Conservation (phyloP, 2,888 invertebrate species). For the Camponotus fellah region DNA sequence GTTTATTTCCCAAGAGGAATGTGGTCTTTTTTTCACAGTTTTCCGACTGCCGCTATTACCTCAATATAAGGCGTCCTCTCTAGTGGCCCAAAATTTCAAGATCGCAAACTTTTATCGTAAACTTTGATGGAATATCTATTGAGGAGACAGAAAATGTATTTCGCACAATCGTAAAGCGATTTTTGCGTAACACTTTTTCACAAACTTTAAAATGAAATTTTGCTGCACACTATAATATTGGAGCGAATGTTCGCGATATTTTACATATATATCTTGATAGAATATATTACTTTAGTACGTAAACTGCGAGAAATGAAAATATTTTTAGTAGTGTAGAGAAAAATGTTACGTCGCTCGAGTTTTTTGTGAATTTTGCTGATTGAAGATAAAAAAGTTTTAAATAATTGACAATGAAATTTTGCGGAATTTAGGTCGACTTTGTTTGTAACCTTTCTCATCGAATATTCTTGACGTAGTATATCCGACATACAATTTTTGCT, state of each 20-base stretch:
- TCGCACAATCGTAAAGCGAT: slow-evolving; percentile 36
- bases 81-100: slow-evolving; percentile 57
- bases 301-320: not conserved
- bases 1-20: slow-evolving; percentile 77
- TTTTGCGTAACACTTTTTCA: slow-evolving; percentile 18
- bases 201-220: slow-evolving; percentile 36
- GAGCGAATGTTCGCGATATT: not conserved
- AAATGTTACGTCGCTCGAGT: not conserved
- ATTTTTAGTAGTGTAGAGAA: not conserved
- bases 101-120: slow-evolving; percentile 61
- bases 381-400: not conserved
- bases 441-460: not conserved
- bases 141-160: slow-evolving; percentile 42
- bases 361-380: not conserved
- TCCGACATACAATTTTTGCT: slow-evolving; percentile 10
- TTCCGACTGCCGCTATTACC: slow-evolving; percentile 41
- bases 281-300: not conserved
- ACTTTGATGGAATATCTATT: slow-evolving; percentile 65
- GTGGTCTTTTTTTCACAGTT: slow-evolving; percentile 36
- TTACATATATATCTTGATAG: not conserved
- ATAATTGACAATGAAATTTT: not conserved
- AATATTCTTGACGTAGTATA: not conserved
- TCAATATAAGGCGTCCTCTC: slow-evolving; percentile 36
- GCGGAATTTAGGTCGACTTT: not conserved
- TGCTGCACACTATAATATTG: not conserved